Base-by-base conservation (phyloP, 2,113 vertebrate species). In the Balaenoptera acutorostrata region DNA sequence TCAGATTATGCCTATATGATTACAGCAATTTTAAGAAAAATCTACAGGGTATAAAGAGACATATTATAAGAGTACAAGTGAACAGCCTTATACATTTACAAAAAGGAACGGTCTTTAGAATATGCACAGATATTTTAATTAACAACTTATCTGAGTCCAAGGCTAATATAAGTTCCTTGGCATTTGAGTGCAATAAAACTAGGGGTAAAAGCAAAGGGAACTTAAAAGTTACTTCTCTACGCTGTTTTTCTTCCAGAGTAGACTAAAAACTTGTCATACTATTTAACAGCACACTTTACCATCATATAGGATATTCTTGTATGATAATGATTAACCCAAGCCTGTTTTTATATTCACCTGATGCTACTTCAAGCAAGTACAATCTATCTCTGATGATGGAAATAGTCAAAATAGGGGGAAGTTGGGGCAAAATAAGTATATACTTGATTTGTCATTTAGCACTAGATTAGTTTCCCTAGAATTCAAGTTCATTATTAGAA, bases 71-170 rank as follows among this genome's bases (percentile, higher is more conserved):
- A 93, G 39, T 46, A 15, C 36, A 93, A 90, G 15, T 39, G 46
- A 93, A 93, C 4, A 87, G 41, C 33, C 12, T 90, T 71, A 57
- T 31, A 78, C 29, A 39, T 64, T 27, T 71, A 71, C 12, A 84
- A 94, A 92, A 89, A 71, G 20, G 44, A 96, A 33, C 9, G 8
- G 12, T 72, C 15, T 92, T 93, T 85, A 78, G 33, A 33, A 66
- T 29, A 71, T 52, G 31, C 15, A n/a, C 55, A 83, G 66, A 92
- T 95, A 92, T 72, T 97, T 95, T 93, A 83, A 74, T 78, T 57
- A 95, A 88, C 8, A 83, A 72, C n/a, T 88, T 71, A 95, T 61
- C 86, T 97, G 57, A 85, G 39, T 92, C 86, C 64, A 91, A 93
- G 92, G 85, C 27, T 0, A 74, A 33, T 20, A 49, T 66, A 97